phyloP scores from a whole-genome alignment of 1,140 invertebrate genomes.

The Anoplolepis gracilipes region DNA sequence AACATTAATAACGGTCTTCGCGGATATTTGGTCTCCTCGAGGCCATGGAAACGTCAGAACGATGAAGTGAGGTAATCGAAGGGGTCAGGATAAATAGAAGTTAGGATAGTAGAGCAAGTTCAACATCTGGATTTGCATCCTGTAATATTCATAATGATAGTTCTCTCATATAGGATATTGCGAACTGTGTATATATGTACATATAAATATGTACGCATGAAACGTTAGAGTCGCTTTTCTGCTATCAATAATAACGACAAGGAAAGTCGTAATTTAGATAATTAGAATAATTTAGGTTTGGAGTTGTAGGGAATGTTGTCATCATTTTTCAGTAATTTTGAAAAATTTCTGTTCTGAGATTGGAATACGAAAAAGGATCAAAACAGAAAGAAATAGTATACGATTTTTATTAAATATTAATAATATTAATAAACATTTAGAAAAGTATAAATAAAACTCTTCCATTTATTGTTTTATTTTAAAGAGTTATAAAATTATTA shows the following conservation, averaged over 20 bases:
- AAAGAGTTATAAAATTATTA: background rate
- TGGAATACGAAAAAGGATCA: background rate
- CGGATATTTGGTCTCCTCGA: background rate
- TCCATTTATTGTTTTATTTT: conserved; percentile 2
- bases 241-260: background rate
- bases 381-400: too few relatives aligned
- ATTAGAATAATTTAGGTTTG: background rate
- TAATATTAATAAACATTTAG: background rate
- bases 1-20: conserved; percentile 28
- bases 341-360: background rate
- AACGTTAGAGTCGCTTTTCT: background rate
- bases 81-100: background rate
- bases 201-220: conserved; percentile 10
- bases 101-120: conserved; percentile 69
- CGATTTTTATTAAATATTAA: conserved; percentile 4
- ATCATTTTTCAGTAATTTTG: background rate
- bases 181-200: conserved; percentile 22
- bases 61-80: background rate
- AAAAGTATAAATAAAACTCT: background rate
- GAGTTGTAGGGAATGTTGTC: background rate
- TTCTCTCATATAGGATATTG: conserved; percentile 24
- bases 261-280: background rate
- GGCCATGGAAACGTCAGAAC: background rate
- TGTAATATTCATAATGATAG: conserved; percentile 78
- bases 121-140: conserved; percentile 76